Base-by-base conservation (phyloP, 2,113 vertebrate genomes). In the Triplophysa tibetana region DNA sequence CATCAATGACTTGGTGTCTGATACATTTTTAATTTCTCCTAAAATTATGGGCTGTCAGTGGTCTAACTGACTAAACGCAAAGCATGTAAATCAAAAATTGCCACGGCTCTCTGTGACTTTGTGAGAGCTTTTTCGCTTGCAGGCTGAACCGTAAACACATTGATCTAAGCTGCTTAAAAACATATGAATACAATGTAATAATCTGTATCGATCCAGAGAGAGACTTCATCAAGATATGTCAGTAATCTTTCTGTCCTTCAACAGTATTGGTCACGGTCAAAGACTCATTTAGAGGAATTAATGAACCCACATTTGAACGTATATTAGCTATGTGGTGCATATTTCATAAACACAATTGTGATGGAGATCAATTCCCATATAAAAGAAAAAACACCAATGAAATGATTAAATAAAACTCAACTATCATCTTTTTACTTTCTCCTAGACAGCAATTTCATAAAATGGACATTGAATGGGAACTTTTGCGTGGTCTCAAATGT, bases 231-330 rank as follows among this genome's bases (percentile, higher is more conserved):
- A 87, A 84, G 75, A 69, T 66, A 73, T 83, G 83, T 89, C 86
- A 88, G 83, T 89, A 88, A 89, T 90, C 89, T 88, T 75, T 66
- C 78, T 85, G 90, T 88, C 89, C 90, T 92, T 91, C 89, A 68
- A 83, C 81, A 86, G 82, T 83, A 85, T 88, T 82, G 87, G 82
- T 80, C 80, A 80, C 61, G 68, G 78, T 38, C 0, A 74, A 85
- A 83, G 80, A 84, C 82, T 89, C 65, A 77, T 86, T 73, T 79
- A 62, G 73, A 84, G 76, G 52, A 75, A 75, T 84, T 79, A 77
- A 38, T 38, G 48, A 75, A 75, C 54, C 48, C 13, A 68, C 19
- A 54, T 23, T 12, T 52, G 48, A 48, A 33, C 50, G 66, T 26
- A 62, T 43, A 67, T 11, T 10, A 12, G 29, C 16, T 54, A 21